Evolutionary conservation across 1,140 invertebrate species (phyloP).

Genomic region (Drosophila ironensis): DNA sequence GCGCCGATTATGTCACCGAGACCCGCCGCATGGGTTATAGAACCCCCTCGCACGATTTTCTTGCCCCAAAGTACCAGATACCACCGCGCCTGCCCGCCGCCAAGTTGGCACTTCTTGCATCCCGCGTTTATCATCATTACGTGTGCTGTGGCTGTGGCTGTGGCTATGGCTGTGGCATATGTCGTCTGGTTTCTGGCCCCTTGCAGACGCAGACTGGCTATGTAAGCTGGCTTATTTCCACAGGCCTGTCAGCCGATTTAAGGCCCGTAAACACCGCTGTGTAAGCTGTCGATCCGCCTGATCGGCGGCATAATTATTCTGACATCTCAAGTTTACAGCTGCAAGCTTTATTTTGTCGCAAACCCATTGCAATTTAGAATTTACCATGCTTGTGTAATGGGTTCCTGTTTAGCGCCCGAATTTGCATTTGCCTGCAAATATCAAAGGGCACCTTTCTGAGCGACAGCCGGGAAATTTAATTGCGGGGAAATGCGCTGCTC

Average conservation of each 20-base stretch:
- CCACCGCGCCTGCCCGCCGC: not conserved
- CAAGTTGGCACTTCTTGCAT: conserved; percentile 27
- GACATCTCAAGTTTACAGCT: conserved; percentile 1
- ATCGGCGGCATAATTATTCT: conserved; percentile 6
- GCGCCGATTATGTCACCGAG: conserved; percentile 69
- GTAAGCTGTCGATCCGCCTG: conserved; percentile 10
- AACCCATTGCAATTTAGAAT: no score
- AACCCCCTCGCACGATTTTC: not conserved
- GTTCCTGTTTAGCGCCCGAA: no score
- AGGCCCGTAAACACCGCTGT: not conserved
- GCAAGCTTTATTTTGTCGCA: not conserved
- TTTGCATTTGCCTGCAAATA: conserved; percentile 32
- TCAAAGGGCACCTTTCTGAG: conserved; percentile 25
- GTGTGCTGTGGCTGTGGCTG: no score
- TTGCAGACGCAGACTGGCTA: not conserved
- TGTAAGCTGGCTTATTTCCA: conserved; percentile 34
- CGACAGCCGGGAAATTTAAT: conserved; percentile 26
- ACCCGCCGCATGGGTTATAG: conserved; percentile 28
- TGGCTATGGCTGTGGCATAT: no score
- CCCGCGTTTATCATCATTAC: conserved; percentile 57
- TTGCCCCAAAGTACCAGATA: no score
- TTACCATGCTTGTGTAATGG: no score
- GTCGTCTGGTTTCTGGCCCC: conserved; percentile 20
- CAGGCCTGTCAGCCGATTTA: conserved; percentile 12
- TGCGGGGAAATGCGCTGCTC: conserved; percentile 34